These are phyloP conservation scores for Platycheirus albimanus DNA, from an alignment of 2,888 invertebrate species.

Conservation along the genomic window DNA sequence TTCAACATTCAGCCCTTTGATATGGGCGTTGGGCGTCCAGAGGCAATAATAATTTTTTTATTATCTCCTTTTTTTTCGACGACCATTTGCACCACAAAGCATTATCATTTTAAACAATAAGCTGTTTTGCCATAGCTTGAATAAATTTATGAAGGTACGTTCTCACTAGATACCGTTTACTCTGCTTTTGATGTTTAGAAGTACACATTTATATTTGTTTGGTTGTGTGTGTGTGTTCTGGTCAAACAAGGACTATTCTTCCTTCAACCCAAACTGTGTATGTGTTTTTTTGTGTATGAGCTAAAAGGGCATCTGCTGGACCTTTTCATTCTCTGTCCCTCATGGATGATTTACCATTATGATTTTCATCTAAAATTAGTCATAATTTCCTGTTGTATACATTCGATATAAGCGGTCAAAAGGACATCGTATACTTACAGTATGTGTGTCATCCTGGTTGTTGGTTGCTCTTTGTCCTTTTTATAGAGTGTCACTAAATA, in stretches of 20 bases:
- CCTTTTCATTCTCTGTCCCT: slow-evolving; percentile 41
- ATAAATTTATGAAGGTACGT: slow-evolving; percentile 7
- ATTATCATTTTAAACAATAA: slow-evolving; percentile 20
- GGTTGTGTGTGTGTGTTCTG: neutral
- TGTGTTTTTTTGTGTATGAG: slow-evolving; percentile 12
- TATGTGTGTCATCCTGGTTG: neutral
- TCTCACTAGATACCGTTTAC: neutral
- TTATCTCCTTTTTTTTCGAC: no score
- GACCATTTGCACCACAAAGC: slow-evolving; percentile 11
- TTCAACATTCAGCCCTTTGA: slow-evolving; percentile 6
- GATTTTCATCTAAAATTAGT: slow-evolving; percentile 62
- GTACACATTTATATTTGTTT: no score
- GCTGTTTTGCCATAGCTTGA: neutral
- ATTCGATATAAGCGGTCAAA: slow-evolving; percentile 31
- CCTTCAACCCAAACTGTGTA: no score
- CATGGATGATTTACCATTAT: slow-evolving; percentile 58
- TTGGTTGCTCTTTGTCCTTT: neutral
- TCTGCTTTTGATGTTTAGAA: neutral
- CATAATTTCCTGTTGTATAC: slow-evolving; percentile 48
- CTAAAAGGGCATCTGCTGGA: slow-evolving; percentile 7
- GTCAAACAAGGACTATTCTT: no score
- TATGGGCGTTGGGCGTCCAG: neutral
- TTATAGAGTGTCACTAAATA: neutral
- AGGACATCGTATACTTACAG: slow-evolving; percentile 28
- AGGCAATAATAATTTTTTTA: no score